Base-by-base conservation (phyloP, 2,888 invertebrate genomes). In the Melolontha melolontha region DNA sequence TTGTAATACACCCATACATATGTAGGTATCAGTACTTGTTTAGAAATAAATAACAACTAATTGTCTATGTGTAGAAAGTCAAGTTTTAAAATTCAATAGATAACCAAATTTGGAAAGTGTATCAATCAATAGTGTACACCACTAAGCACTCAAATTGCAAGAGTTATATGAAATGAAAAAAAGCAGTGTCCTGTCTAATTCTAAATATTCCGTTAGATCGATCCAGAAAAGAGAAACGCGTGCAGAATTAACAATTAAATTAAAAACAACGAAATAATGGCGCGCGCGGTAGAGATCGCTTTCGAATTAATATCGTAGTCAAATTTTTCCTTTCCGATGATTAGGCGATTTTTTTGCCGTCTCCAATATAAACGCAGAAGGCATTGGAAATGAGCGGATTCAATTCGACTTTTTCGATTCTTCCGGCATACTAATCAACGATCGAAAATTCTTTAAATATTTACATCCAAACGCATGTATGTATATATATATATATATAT, bases 31-130 rank as follows among this genome's bases (percentile, higher is more conserved):
- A 59, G 14, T 44, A 59, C 16, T 59, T 52, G 34, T 52, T 29
- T 12, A 34, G 44, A 59, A 59, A 59, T 59, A 59, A 59, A 59
- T 47, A 59, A 59, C 34, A 59, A 59, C 59, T 59, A 47, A 59
- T 59, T 59, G 47, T 47, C 59, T 29, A 29, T 59, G 47, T 44
- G 59, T 59, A 59, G 59, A 59, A 59, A 59, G 59, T 47, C 10
- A 29, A 59, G 59, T 59, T 59, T 59, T 59, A 59, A 59, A 59
- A 59, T 59, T 59, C 59, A 59, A 59, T 59, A 44, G 59, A 44
- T 59, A 59, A 34, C 59, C 34, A 59, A 59, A 59, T 59, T 59
- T 59, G 59, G 59, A 59, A 59, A 59, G 59, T 59, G 59, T 44
- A 22, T 59, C 47, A 34, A 59, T 59, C 47, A 59, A 12, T 11